These are phyloP conservation scores for Equus przewalskii DNA, from an alignment of 2,113 vertebrate genomes.

Conservation along the genomic window DNA sequence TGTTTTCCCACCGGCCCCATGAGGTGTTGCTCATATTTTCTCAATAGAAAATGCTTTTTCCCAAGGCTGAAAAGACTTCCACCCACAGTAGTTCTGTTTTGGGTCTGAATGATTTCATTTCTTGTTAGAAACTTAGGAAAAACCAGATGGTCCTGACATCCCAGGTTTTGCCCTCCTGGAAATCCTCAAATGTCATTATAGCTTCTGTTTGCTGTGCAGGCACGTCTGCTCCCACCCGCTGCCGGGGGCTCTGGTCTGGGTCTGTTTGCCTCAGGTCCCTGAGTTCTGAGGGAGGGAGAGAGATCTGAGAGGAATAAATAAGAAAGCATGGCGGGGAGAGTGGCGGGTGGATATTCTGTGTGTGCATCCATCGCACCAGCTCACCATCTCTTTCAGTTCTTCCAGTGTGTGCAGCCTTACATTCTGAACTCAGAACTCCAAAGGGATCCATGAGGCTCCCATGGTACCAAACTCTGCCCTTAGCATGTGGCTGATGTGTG, in stretches of 20 bases:
- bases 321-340: not conserved
- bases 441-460: not conserved
- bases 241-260: not conserved
- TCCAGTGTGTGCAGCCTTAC: not conserved
- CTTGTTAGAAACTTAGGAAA: not conserved
- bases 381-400: no score
- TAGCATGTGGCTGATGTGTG: no score
- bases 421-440: not conserved
- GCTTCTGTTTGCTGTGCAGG: accelerated
- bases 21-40: accelerated
- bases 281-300: not conserved
- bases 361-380: no score
- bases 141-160: not conserved
- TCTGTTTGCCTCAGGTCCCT: no score
- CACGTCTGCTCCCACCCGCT: accelerated
- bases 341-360: not conserved
- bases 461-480: not conserved
- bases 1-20: not conserved
- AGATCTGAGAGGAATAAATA: not conserved
- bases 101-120: not conserved
- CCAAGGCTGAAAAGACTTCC: no score
- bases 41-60: not conserved
- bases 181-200: accelerated
- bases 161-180: not conserved
- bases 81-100: not conserved